Evolutionary conservation across 2,113 vertebrate species (phyloP).

Genomic region (Sarotherodon lohbergeri): DNA sequence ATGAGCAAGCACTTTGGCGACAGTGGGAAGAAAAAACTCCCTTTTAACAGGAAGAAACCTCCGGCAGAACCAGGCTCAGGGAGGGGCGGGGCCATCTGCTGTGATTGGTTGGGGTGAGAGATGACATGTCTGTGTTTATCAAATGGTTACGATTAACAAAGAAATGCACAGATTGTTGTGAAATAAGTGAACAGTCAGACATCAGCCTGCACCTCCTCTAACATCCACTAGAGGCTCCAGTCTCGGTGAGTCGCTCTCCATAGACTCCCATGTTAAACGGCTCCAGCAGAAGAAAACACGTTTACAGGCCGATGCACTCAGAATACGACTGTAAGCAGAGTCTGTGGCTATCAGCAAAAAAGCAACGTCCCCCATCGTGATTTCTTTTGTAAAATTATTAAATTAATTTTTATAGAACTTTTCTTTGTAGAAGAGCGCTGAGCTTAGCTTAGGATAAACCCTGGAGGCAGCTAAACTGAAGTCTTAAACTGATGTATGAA

Average conservation of each 20-base stretch:
- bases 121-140: not conserved
- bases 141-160: not conserved
- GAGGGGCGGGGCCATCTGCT: not conserved
- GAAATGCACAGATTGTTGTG: not conserved
- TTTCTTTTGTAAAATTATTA: not conserved
- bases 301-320: not conserved
- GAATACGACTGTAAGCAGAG: not conserved
- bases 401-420: not conserved
- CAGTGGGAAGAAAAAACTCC: not conserved
- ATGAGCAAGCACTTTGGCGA: rapidly evolving
- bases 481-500: not conserved
- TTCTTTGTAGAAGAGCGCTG: not conserved
- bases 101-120: not conserved
- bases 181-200: not conserved
- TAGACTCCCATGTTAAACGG: not conserved
- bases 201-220: not conserved
- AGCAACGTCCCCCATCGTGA: not conserved
- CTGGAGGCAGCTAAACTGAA: not conserved
- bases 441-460: not conserved
- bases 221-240: not conserved
- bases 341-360: not conserved
- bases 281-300: not conserved
- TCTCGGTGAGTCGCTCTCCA: not conserved
- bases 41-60: not conserved
- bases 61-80: not conserved